Base-by-base conservation (phyloP, 1,140 invertebrate genomes). In the Papilio glaucus region DNA sequence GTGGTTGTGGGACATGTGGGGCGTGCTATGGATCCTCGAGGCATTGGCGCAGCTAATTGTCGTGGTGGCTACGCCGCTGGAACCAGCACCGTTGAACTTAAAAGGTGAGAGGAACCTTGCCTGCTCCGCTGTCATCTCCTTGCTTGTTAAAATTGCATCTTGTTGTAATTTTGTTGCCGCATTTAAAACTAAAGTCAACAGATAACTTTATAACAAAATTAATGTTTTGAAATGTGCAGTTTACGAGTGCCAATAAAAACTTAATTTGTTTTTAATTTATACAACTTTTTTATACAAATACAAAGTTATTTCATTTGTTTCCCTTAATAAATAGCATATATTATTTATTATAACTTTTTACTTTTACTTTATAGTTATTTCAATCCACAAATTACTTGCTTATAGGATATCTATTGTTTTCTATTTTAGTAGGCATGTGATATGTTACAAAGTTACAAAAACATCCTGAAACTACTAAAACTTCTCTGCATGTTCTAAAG, bases 1-100 rank as follows among this genome's bases (percentile, higher is more conserved):
- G 91, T 89, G 89, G 88, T 86, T 91, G 84, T 90, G 90, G 90
- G 89, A 93, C 91, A 90, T 93, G 88, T 90, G 90, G 90, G 85
- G 88, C 68, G 87, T 89, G 84, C 78, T 92, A 78, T 91, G 88
- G 89, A 83, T 79, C 76, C 81, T 86, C 72, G 85, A 87, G 83
- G 85, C 85, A 49, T 83, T 90, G 83, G 81, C 80, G 72, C 88
- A 85, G 75, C 77, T 90, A 79, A 77, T 80, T 67, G 83, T 77
- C 49, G 83, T 86, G 75, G 77, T 83, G 71, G 84, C 85, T 73
- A 81, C 89, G 67, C 90, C 90, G 65, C 78, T 92, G 81, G 89
- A 91, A 71, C 85, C 90, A 76, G 85, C 84, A 77, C 75, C 83
- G 71, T 80, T 82, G 69, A 79, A 76, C 63, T 81, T 85, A 77